A percentile compares a stretch with the other conserved stretches of the same genome.
Conservation (phyloP, 2,113 vertebrate species). For the Dasyornis broadbenti region DNA sequence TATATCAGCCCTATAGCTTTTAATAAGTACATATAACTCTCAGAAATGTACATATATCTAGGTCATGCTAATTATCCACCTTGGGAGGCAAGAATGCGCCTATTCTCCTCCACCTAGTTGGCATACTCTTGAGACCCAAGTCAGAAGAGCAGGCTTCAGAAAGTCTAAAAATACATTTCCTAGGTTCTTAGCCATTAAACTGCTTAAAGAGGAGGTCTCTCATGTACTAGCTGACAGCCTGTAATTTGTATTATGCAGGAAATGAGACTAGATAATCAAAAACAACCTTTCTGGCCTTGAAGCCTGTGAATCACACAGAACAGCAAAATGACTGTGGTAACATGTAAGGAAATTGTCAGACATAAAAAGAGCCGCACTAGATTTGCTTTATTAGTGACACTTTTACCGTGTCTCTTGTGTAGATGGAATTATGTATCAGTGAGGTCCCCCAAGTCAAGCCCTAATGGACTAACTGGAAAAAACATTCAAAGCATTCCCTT, state of each 20-base stretch:
- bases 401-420: background rate
- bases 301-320: background rate
- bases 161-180: conserved; percentile 52
- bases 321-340: background rate
- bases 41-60: conserved; percentile 35
- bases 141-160: conserved; percentile 15
- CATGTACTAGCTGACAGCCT: background rate
- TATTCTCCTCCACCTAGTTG: background rate
- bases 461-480: background rate
- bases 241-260: conserved; percentile 8
- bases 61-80: conserved; percentile 47
- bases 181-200: conserved; percentile 9
- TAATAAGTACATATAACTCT: conserved; percentile 4
- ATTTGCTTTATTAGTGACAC: background rate
- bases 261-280: conserved; percentile 12
- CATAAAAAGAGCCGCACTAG: background rate
- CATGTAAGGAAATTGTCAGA: background rate
- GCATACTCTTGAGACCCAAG: conserved; percentile 27
- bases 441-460: background rate
- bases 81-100: background rate
- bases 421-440: background rate
- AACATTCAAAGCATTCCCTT: background rate
- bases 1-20: background rate
- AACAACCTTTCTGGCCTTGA: background rate
- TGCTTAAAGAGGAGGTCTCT: background rate